Conservation (phyloP, 2,113 vertebrate genomes). For the Sceloporus tristichus region DNA sequence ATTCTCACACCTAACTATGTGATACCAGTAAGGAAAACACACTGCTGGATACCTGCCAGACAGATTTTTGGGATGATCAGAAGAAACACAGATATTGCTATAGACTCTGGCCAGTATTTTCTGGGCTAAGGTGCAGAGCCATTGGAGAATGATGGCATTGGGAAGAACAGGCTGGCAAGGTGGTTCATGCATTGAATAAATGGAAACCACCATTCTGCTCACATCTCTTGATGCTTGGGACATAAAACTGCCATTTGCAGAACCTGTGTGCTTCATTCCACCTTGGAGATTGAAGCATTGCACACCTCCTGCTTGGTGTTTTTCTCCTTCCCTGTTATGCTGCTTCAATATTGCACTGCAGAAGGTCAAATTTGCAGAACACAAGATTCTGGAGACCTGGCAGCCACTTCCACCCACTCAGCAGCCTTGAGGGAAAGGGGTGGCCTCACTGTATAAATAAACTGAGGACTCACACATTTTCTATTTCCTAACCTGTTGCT, state of each 20-base stretch:
- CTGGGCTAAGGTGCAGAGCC: no score
- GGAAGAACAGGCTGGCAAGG: neutral
- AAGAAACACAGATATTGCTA: no score
- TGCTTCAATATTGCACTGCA: neutral
- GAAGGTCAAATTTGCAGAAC: neutral
- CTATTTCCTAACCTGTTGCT: neutral
- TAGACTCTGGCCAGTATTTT: no score
- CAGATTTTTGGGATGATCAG: no score
- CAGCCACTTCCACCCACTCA: conserved; percentile 9
- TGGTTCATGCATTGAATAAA: neutral
- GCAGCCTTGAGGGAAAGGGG: conserved; percentile 2
- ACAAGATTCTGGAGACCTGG: neutral
- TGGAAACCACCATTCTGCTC: neutral
- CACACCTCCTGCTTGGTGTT: accelerated
- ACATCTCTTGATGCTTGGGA: neutral
- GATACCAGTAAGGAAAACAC: no score
- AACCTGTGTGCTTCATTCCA: accelerated
- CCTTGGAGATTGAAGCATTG: neutral
- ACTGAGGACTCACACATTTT: neutral
- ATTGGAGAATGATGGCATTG: neutral
- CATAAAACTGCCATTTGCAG: neutral
- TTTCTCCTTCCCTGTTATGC: neutral
- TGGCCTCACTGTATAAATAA: neutral
- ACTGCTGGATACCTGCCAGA: no score
- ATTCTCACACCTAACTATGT: no score